Evolutionary conservation across 1,140 invertebrate genomes (phyloP).

Genomic region (Trachelipus rathkii): DNA sequence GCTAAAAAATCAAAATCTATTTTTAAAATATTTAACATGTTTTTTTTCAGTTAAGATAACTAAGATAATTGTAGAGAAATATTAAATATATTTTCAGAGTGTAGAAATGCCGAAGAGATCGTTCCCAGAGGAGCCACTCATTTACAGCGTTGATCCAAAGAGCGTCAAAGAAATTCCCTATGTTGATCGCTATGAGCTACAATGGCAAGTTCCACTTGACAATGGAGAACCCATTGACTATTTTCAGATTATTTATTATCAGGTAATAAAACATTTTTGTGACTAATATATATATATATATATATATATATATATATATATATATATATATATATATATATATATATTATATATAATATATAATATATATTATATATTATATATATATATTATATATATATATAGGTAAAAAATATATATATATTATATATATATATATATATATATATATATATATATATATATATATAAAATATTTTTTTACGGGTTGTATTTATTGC

Average conservation of each 20-base stretch:
- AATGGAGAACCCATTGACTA: constrained; percentile 82
- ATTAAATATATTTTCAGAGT: constrained; percentile 24
- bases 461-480: too few relatives aligned
- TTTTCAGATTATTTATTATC: constrained; percentile 75
- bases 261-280: constrained; percentile 49
- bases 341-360: background rate
- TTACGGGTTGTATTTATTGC: background rate
- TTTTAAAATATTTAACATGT: too few relatives aligned
- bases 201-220: constrained; percentile 75
- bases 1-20: too few relatives aligned
- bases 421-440: too few relatives aligned
- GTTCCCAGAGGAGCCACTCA: constrained; percentile 58
- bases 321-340: background rate
- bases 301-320: background rate
- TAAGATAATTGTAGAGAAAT: background rate
- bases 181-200: constrained; percentile 69
- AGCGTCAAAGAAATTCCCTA: constrained; percentile 56
- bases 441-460: too few relatives aligned
- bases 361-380: background rate
- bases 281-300: background rate
- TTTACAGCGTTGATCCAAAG: constrained; percentile 50
- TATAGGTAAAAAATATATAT: too few relatives aligned
- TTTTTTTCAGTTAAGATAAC: too few relatives aligned
- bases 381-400: background rate
- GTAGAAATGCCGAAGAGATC: constrained; percentile 57